Base-by-base conservation (phyloP, 2,888 invertebrate species). In the Acleris cristana region DNA sequence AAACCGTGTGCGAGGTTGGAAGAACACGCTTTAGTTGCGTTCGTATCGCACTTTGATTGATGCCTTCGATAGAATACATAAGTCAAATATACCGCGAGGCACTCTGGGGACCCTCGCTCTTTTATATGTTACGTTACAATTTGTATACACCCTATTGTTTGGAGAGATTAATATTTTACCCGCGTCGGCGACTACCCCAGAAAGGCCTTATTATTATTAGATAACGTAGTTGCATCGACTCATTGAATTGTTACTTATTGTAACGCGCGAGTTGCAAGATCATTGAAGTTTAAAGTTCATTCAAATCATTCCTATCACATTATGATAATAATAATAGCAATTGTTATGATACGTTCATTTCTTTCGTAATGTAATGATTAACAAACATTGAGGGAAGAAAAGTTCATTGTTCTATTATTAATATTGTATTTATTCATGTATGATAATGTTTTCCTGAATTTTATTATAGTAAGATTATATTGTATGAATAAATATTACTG, bases 341-440 rank as follows among this genome's bases (percentile, higher is more conserved):
- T 86, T 86, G 83, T 85, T 85, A 80, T 74, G 76, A 74, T 80
- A 76, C 69, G 74, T 82, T 84, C 81, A 79, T 79, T 78, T 82
- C 77, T 84, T 85, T 84, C 81, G 69, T 80, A 80, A 81, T 77
- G 79, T 76, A 82, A 78, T 81, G 84, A 84, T 82, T 84, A 84
- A 83, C 78, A 79, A 83, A 84, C 84, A 83, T 82, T 83, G 74
- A 79, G 74, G 80, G 84, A 82, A 82, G 71, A 72, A 48, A 80
- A 82, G 84, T 85, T 87, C 77, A 86, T 87, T 86, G 86, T 88
- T 88, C 78, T 88, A 87, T 85, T 86, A 87, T 84, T 90, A 89
- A 88, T 87, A 90, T 88, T 90, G 92, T 92, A 91, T 92, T 92
- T 92, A 92, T 91, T 91, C 88, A 83, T 92, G 92, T 92, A 92